Percentiles rank a stretch among this genome's conserved stretches.
These are phyloP conservation scores for Mionectes macconnelli DNA, from an alignment of 2,113 vertebrate species.

Conservation along the genomic window DNA sequence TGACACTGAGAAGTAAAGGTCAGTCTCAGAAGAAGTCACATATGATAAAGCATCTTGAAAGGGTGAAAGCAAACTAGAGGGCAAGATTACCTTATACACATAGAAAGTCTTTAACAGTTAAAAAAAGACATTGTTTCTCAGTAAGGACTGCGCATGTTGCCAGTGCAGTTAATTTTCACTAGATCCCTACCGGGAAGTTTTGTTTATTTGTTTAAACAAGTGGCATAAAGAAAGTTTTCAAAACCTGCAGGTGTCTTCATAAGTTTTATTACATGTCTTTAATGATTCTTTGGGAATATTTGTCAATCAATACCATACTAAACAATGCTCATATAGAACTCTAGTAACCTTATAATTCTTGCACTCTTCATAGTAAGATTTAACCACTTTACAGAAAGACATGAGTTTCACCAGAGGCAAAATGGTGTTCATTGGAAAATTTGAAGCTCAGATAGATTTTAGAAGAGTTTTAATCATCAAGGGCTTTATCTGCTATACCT, in stretches of 20 bases:
- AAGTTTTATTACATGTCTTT: constrained; percentile 32
- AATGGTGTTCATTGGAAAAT: background rate
- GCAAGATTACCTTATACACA: background rate
- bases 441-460: background rate
- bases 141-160: background rate
- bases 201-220: constrained; percentile 38
- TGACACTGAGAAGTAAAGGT: background rate
- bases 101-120: background rate
- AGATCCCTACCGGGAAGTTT: background rate
- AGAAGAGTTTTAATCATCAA: background rate
- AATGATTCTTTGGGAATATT: constrained; percentile 26
- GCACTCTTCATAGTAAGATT: background rate
- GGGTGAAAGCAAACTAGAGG: background rate
- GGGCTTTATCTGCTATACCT: background rate
- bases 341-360: background rate
- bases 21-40: background rate
- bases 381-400: background rate
- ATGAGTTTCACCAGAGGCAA: background rate
- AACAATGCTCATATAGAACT: background rate
- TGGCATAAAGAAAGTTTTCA: background rate
- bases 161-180: background rate
- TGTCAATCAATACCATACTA: background rate
- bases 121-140: background rate
- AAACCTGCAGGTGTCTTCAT: background rate
- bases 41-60: background rate